phyloP scores from a whole-genome alignment of 1,140 invertebrate species.

The Drusus annulatus region DNA sequence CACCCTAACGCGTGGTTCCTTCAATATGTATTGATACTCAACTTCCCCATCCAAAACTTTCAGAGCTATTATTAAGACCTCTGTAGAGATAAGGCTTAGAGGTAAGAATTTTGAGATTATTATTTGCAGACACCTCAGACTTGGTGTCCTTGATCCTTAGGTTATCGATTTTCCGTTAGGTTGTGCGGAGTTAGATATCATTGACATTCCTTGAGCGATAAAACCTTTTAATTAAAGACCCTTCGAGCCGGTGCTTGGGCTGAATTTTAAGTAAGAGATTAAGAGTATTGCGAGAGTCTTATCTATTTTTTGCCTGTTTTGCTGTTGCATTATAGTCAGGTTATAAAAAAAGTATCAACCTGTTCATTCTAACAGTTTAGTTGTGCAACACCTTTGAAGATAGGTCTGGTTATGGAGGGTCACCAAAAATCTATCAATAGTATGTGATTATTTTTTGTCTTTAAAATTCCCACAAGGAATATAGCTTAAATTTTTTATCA shows the following conservation, averaged over 20 bases:
- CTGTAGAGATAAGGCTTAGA: constrained; percentile 15
- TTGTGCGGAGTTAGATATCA: constrained; percentile 11
- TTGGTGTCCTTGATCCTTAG: not conserved
- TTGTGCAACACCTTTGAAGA: constrained; percentile 24
- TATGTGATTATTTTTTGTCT: no score
- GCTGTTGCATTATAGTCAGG: no score
- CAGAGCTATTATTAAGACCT: not conserved
- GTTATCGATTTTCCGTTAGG: constrained; percentile 6
- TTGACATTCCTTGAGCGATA: constrained; percentile 42
- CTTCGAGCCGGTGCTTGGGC: not conserved
- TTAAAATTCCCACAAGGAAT: no score
- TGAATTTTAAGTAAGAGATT: no score
- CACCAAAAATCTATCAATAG: no score
- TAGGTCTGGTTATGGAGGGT: not conserved
- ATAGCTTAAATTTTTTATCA: no score
- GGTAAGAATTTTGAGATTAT: constrained; percentile 25
- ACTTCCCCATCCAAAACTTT: not conserved
- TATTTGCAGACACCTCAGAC: constrained; percentile 22
- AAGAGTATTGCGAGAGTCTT: no score
- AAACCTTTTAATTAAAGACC: constrained; percentile 49
- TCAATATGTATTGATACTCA: no score
- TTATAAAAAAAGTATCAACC: constrained; percentile 6
- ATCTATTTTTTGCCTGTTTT: no score
- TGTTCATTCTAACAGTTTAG: constrained; percentile 42
- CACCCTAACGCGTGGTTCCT: no score